Conservation (phyloP, 2,888 invertebrate genomes). For the Bhutanitis thaidina region DNA sequence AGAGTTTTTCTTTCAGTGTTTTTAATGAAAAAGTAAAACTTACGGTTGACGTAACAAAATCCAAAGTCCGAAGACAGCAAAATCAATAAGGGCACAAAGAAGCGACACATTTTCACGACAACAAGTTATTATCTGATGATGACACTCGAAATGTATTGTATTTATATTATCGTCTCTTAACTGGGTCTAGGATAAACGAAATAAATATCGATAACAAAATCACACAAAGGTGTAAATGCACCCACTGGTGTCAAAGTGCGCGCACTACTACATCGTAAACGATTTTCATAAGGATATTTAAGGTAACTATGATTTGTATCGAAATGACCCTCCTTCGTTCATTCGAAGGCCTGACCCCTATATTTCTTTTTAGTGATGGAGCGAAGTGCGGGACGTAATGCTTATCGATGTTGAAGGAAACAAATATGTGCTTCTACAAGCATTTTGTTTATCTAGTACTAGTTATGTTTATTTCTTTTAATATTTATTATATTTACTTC, state of each 20-base stretch:
- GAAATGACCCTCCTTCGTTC: slow-evolving; percentile 54
- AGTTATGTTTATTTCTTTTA: too few relatives aligned
- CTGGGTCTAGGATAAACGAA: slow-evolving; percentile 44
- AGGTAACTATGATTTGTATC: slow-evolving; percentile 68
- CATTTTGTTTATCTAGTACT: too few relatives aligned
- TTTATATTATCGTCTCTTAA: slow-evolving; percentile 34
- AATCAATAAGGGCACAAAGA: slow-evolving; percentile 34
- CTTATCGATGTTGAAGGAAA: slow-evolving; percentile 2
- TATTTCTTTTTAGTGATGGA: slow-evolving; percentile 47
- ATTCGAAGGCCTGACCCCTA: slow-evolving; percentile 75
- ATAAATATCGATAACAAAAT: slow-evolving; percentile 25
- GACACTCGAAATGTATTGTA: slow-evolving; percentile 30
- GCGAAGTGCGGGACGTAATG: slow-evolving; percentile 11
- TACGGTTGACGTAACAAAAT: slow-evolving; percentile 62
- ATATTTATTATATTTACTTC: too few relatives aligned
- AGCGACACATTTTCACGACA: slow-evolving; percentile 52
- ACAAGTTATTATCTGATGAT: slow-evolving; percentile 33
- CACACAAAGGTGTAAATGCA: slow-evolving; percentile 23
- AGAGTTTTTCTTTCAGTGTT: too few relatives aligned
- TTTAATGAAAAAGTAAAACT: too few relatives aligned
- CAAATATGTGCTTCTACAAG: background rate
- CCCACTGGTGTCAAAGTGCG: slow-evolving; percentile 47
- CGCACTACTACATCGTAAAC: slow-evolving; percentile 50
- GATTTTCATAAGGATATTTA: slow-evolving; percentile 64
- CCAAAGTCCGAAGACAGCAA: slow-evolving; percentile 42